A percentile compares a stretch with the other conserved stretches of the same genome.
These are phyloP conservation scores for Limnephilus lunatus DNA, from an alignment of 2,888 invertebrate genomes.

Conservation along the genomic window DNA sequence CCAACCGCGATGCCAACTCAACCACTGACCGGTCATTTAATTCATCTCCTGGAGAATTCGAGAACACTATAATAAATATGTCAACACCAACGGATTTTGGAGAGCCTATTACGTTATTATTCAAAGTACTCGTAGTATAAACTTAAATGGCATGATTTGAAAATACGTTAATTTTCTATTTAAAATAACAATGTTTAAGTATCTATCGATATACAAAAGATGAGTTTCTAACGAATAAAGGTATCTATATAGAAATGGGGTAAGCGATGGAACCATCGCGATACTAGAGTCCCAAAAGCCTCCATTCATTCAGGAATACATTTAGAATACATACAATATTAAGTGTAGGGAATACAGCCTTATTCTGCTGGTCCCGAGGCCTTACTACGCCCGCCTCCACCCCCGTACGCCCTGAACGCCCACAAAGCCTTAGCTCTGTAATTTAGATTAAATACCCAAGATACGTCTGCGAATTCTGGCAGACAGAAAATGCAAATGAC, in stretches of 20 bases:
- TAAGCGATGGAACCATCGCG: slow-evolving; percentile 29
- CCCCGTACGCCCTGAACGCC: background rate
- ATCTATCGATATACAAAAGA: background rate
- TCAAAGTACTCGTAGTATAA: background rate
- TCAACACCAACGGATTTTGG: too few species aligned
- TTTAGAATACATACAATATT: slow-evolving; percentile 30
- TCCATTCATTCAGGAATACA: slow-evolving; percentile 43
- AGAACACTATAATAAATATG: too few species aligned
- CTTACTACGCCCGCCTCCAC: background rate
- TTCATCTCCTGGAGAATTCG: too few species aligned
- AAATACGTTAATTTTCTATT: too few species aligned
- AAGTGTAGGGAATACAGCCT: background rate
- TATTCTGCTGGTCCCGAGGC: background rate
- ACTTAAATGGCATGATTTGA: background rate
- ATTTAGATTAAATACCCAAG: slow-evolving; percentile 44
- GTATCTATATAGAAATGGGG: slow-evolving; percentile 16
- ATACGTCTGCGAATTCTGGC: slow-evolving; percentile 33
- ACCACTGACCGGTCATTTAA: too few species aligned
- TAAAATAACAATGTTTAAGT: background rate
- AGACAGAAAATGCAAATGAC: slow-evolving; percentile 44
- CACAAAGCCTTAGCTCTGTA: slow-evolving; percentile 19
- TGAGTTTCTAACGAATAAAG: background rate
- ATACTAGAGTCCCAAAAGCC: slow-evolving; percentile 33
- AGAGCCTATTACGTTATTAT: background rate
- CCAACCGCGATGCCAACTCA: too few species aligned